A percentile compares a stretch with the other conserved stretches of the same genome.
Evolutionary conservation across 2,888 invertebrate genomes (phyloP).

Genomic region (Antheraea assamensis): DNA sequence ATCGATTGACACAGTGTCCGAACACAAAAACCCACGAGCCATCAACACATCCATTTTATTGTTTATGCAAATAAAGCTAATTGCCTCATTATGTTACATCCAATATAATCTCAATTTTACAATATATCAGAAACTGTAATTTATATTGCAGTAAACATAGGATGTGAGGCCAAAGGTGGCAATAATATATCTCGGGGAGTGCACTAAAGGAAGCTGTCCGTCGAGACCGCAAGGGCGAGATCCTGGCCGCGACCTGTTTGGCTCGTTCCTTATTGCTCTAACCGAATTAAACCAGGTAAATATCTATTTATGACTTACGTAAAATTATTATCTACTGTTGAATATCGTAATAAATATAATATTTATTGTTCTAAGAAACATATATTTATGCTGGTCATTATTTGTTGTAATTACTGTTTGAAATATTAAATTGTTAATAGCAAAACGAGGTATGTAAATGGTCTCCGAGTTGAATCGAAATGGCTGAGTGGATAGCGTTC

Average conservation of each 20-base stretch:
- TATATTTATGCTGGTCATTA: too few species aligned
- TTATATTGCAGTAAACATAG: constrained; percentile 1
- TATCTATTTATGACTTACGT: not conserved
- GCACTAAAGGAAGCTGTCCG: not conserved
- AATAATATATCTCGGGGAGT: not conserved
- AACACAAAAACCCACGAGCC: too few species aligned
- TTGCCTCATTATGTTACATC: not conserved
- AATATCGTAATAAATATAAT: too few species aligned
- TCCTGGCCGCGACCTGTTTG: not conserved
- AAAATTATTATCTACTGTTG: not conserved
- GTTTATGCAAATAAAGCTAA: not conserved
- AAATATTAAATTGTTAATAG: too few species aligned
- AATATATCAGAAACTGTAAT: not conserved
- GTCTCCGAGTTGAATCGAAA: too few species aligned
- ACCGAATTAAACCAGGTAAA: not conserved
- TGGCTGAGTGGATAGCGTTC: too few species aligned
- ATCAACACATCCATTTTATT: too few species aligned
- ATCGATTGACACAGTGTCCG: too few species aligned
- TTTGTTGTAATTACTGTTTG: too few species aligned
- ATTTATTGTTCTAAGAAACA: too few species aligned
- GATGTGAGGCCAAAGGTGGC: constrained; percentile 5
- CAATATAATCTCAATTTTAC: not conserved
- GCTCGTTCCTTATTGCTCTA: not conserved
- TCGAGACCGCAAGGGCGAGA: not conserved
- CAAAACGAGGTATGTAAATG: too few species aligned